phyloP scores from a whole-genome alignment of 53 echinoderm and acorn worm species.

The Antedon mediterranea region DNA sequence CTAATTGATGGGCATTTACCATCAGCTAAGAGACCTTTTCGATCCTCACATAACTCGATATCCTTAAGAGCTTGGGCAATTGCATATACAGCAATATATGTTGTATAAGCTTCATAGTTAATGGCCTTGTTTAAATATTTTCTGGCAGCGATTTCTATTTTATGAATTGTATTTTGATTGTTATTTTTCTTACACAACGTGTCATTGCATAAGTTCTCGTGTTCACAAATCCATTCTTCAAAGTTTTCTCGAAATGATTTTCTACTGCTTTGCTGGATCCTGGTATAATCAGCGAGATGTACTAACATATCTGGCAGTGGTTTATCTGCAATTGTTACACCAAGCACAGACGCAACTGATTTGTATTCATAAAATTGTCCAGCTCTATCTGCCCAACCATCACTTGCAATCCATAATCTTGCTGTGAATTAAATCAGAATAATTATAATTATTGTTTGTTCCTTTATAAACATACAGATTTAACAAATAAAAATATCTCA shows the following conservation, averaged over 20 bases:
- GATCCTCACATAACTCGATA: slow-evolving; percentile 30
- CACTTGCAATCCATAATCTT: slow-evolving; percentile 60
- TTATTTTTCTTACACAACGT: not conserved
- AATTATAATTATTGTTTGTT: no score
- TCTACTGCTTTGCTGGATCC: not conserved
- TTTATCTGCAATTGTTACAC: not conserved
- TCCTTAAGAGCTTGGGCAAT: slow-evolving; percentile 42
- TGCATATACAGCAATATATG: slow-evolving; percentile 63
- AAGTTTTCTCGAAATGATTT: not conserved
- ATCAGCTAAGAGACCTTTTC: slow-evolving; percentile 28
- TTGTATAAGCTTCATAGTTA: not conserved
- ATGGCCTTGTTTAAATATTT: not conserved
- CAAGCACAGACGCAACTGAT: not conserved
- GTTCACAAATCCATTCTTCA: not conserved
- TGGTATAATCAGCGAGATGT: not conserved
- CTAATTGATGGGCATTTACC: slow-evolving; percentile 32
- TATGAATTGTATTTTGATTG: not conserved
- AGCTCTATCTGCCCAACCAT: slow-evolving; percentile 35
- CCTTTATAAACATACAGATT: no score
- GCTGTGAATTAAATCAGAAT: slow-evolving; percentile 12
- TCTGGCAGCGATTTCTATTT: not conserved
- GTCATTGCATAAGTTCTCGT: not conserved
- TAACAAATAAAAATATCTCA: no score
- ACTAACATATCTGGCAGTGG: not conserved
- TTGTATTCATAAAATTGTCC: not conserved